Percentiles rank a stretch among this genome's conserved stretches.
Conservation (phyloP, 2,888 invertebrate species). For the Epiblema foenella region DNA sequence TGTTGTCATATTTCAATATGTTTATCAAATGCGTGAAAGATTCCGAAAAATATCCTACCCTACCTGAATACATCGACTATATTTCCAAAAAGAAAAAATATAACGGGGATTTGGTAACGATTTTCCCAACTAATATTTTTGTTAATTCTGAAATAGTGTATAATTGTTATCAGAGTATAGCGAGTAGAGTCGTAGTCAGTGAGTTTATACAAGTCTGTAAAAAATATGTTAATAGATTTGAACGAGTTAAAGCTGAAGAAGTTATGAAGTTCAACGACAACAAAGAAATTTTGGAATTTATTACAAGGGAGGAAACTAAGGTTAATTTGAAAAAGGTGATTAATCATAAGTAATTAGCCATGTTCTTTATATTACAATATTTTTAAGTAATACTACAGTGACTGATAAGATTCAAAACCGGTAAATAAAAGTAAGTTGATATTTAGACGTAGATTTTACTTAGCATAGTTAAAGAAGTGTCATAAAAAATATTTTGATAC, state of each 20-base stretch:
- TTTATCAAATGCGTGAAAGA: constrained; percentile 47
- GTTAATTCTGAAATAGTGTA: constrained; percentile 26
- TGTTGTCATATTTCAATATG: constrained; percentile 48
- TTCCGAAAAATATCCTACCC: constrained; percentile 45
- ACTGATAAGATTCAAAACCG: too few relatives aligned
- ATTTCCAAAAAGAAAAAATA: constrained; percentile 47
- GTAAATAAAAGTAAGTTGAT: too few relatives aligned
- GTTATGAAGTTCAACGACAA: constrained; percentile 46
- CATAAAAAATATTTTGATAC: too few relatives aligned
- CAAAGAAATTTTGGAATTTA: constrained; percentile 50
- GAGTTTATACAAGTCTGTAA: constrained; percentile 47
- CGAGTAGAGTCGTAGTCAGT: constrained; percentile 43
- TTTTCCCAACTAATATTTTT: constrained; percentile 46
- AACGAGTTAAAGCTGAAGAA: constrained; percentile 52
- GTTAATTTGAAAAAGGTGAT: constrained; percentile 43
- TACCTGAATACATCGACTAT: constrained; percentile 47
- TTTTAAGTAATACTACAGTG: too few relatives aligned
- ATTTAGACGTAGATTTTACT: too few relatives aligned
- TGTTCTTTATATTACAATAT: neutral
- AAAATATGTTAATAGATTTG: constrained; percentile 44
- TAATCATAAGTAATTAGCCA: too few relatives aligned
- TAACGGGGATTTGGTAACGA: constrained; percentile 45
- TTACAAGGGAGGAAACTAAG: constrained; percentile 47
- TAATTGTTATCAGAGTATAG: constrained; percentile 43
- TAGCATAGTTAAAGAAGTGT: too few relatives aligned